These are phyloP conservation scores for Epistrophe grossulariae DNA, from an alignment of 2,888 invertebrate genomes.

Conservation along the genomic window DNA sequence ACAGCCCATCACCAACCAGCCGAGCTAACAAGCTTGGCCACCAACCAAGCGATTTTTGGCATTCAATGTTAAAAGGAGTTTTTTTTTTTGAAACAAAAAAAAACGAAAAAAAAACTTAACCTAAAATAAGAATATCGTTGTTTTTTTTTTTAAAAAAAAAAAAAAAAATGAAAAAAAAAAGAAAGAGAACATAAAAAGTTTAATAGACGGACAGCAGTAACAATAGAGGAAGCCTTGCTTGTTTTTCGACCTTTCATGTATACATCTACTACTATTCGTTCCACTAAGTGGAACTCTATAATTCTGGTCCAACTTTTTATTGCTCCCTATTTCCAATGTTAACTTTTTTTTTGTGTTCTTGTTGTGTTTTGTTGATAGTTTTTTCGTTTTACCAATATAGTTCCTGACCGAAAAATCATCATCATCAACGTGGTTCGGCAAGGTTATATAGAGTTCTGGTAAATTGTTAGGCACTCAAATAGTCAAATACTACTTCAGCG, in stretches of 20 bases:
- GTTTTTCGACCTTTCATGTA: constrained; percentile 35
- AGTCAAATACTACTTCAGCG: constrained; percentile 35
- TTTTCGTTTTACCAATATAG: constrained; percentile 26
- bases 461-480: constrained; percentile 46
- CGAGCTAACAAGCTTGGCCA: constrained; percentile 69
- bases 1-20: constrained; percentile 69
- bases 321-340: constrained; percentile 8
- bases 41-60: constrained; percentile 73
- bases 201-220: constrained; percentile 30
- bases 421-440: constrained; percentile 45
- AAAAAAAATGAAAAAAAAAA: neutral
- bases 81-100: constrained; percentile 15
- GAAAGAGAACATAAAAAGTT: constrained; percentile 7
- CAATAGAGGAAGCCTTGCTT: constrained; percentile 18
- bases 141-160: neutral
- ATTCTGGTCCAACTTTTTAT: constrained; percentile 35
- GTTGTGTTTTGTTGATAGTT: constrained; percentile 34
- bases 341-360: constrained; percentile 22
- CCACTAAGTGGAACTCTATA: constrained; percentile 39
- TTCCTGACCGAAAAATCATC: constrained; percentile 55
- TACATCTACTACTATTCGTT: constrained; percentile 21
- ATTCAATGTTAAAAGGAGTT: constrained; percentile 42
- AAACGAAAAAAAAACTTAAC: constrained; percentile 31
- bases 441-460: constrained; percentile 40
- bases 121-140: constrained; percentile 21